These are phyloP conservation scores for Eutolmus rufibarbis DNA, from an alignment of 2,888 invertebrate species.

Conservation along the genomic window DNA sequence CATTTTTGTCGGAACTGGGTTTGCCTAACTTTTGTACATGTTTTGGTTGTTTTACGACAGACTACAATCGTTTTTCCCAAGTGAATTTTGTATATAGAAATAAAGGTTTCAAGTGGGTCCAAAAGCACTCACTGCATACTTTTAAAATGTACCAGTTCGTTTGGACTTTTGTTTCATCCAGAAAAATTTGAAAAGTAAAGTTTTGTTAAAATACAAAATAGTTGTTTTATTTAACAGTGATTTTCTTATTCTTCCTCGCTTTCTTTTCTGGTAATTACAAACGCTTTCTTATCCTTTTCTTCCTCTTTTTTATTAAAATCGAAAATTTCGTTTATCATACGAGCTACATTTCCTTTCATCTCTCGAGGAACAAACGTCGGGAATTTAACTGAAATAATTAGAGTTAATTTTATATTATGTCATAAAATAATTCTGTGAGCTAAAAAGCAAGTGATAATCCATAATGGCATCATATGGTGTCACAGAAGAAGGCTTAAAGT, in stretches of 20 bases:
- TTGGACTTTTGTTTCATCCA: slow-evolving; percentile 9
- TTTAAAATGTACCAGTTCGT: background rate
- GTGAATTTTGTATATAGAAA: background rate
- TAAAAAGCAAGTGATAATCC: too few species aligned
- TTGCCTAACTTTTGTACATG: background rate
- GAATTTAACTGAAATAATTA: slow-evolving; percentile 62
- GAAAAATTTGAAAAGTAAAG: background rate
- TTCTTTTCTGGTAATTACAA: background rate
- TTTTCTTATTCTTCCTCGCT: background rate
- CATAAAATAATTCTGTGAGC: too few species aligned
- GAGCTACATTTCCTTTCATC: slow-evolving; percentile 56
- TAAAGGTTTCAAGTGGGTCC: slow-evolving; percentile 28
- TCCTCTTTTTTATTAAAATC: background rate
- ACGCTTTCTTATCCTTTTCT: background rate
- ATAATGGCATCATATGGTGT: too few species aligned
- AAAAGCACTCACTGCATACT: background rate
- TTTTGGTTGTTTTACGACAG: background rate
- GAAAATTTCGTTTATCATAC: background rate
- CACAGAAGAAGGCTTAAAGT: too few species aligned
- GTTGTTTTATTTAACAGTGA: background rate
- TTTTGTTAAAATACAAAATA: slow-evolving; percentile 10
- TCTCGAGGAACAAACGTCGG: slow-evolving; percentile 65
- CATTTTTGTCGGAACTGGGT: background rate
- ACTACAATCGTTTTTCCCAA: background rate
- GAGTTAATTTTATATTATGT: background rate